Evolutionary conservation across 2,797 vertebrate species (phyloP).

Genomic region (Betta splendens): DNA sequence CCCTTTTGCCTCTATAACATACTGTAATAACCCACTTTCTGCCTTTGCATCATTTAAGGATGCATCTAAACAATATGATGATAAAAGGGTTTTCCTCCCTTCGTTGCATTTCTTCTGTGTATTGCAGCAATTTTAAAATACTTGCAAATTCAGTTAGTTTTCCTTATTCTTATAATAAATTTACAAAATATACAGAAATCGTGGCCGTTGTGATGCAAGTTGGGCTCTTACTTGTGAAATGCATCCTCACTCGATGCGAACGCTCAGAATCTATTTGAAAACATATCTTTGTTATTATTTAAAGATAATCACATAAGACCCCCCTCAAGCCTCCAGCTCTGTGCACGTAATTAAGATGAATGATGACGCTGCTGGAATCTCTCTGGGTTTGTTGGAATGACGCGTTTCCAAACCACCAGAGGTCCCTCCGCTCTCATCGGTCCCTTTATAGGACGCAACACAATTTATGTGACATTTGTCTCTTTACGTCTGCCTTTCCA

Average conservation of each 20-base stretch:
- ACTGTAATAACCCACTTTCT: too few species aligned
- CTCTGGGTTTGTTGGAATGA: constrained; percentile 1
- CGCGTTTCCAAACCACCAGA: constrained; percentile 34
- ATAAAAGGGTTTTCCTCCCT: background rate
- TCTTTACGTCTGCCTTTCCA: background rate
- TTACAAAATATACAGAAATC: background rate
- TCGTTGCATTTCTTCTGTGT: too few species aligned
- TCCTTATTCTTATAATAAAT: background rate
- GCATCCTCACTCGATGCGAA: background rate
- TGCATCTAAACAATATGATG: background rate
- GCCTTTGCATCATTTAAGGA: constrained; percentile 5
- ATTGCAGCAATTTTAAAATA: too few species aligned
- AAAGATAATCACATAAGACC: background rate
- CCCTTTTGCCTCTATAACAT: too few species aligned
- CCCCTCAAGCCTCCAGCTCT: background rate
- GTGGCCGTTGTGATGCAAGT: background rate
- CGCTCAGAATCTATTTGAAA: too few species aligned
- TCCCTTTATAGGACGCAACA: background rate
- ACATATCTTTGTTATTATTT: background rate
- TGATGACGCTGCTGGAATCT: background rate
- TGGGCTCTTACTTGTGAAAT: background rate
- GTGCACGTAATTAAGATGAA: constrained; percentile 6
- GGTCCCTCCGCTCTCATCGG: constrained; percentile 18
- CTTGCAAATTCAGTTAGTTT: background rate
- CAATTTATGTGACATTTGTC: constrained; percentile 18